phyloP scores from a whole-genome alignment of 2,888 invertebrate species.

The Hymenopus coronatus region DNA sequence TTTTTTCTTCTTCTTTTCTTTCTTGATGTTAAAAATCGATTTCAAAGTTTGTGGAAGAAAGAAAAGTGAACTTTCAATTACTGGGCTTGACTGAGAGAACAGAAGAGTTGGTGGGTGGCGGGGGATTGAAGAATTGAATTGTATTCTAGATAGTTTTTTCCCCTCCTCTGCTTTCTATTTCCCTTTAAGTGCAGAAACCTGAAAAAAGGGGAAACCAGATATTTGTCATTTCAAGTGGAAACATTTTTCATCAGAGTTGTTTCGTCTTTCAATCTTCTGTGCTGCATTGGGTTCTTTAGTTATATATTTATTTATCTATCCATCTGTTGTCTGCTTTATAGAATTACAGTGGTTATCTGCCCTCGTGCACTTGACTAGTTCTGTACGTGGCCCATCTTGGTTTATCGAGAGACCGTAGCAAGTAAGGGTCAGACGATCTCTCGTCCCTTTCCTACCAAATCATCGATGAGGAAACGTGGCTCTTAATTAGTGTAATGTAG shows the following conservation, averaged over 20 bases:
- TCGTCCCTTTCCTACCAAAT: too few species aligned
- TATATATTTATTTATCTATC: neutral
- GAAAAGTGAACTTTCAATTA: neutral
- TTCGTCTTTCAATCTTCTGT: neutral
- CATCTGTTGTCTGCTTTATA: neutral
- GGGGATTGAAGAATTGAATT: neutral
- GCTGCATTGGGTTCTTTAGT: neutral
- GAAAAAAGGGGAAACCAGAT: slow-evolving; percentile 31
- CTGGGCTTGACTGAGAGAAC: neutral
- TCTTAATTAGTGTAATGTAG: neutral
- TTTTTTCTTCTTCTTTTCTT: neutral
- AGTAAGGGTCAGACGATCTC: too few species aligned
- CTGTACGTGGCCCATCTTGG: too few species aligned
- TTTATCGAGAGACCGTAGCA: too few species aligned
- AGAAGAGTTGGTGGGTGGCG: neutral
- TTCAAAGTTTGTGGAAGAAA: neutral
- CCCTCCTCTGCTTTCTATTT: neutral
- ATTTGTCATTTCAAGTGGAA: slow-evolving; percentile 35
- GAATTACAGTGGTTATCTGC: too few species aligned
- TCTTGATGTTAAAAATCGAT: neutral
- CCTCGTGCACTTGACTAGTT: too few species aligned
- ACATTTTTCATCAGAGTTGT: slow-evolving; percentile 24
- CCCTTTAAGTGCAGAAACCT: neutral
- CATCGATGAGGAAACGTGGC: too few species aligned
- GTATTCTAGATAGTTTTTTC: neutral